phyloP scores from a whole-genome alignment of 2,113 vertebrate species.

The Nannobrachium achirus region DNA sequence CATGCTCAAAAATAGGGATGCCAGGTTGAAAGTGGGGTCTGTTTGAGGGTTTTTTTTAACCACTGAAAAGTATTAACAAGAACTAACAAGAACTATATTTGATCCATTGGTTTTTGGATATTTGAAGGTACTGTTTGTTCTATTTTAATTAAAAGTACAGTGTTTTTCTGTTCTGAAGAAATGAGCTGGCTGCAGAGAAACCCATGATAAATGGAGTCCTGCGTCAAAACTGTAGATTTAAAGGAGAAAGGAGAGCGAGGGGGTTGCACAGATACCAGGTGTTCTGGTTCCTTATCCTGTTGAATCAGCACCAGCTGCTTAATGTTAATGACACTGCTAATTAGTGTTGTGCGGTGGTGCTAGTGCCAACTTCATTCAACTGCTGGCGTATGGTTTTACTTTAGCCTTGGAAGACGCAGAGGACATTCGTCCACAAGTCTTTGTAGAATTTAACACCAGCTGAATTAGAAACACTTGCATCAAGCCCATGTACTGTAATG shows the following conservation, averaged over 20 bases:
- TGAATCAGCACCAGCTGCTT: conserved; percentile 48
- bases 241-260: conserved; percentile 6
- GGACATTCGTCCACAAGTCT: background rate
- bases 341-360: conserved; percentile 53
- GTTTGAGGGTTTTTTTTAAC: too few species aligned
- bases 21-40: too few species aligned
- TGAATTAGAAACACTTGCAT: background rate
- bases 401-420: background rate
- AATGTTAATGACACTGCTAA: conserved; percentile 51
- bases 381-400: conserved; percentile 20
- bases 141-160: too few species aligned
- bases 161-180: too few species aligned
- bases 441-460: background rate
- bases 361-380: conserved; percentile 48
- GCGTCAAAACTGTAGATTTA: background rate
- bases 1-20: too few species aligned
- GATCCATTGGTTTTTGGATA: too few species aligned
- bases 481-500: background rate
- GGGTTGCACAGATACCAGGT: conserved; percentile 17
- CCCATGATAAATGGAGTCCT: background rate
- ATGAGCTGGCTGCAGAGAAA: too few species aligned
- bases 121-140: too few species aligned
- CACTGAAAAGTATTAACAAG: too few species aligned
- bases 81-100: too few species aligned
- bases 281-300: conserved; percentile 47